These are phyloP conservation scores for Himalopsyche kuldschensis DNA, from an alignment of 2,888 invertebrate genomes.

Conservation along the genomic window DNA sequence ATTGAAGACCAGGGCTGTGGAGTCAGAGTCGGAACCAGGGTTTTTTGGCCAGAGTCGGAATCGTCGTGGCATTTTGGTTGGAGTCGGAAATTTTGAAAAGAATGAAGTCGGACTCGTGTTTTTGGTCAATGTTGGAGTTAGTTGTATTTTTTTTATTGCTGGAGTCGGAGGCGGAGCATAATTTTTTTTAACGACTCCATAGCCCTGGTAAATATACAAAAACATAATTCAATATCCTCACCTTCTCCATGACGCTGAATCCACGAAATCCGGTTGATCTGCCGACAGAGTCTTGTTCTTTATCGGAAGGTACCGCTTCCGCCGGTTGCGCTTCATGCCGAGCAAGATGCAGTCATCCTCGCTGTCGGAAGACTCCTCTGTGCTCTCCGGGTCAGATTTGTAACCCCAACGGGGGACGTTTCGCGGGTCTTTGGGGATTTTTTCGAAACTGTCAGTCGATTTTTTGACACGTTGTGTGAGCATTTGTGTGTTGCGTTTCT, in stretches of 20 bases:
- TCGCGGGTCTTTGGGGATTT: neutral
- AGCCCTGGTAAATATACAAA: too few species aligned
- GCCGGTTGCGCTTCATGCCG: neutral
- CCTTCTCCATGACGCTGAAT: slow-evolving; percentile 23
- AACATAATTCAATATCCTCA: neutral
- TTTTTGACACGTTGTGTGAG: neutral
- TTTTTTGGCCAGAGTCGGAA: too few species aligned
- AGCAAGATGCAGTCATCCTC: slow-evolving; percentile 8
- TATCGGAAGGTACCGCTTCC: slow-evolving; percentile 9
- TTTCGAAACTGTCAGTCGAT: neutral
- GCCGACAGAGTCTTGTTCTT: neutral
- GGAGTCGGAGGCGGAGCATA: too few species aligned
- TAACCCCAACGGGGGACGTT: neutral
- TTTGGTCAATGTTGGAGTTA: too few species aligned
- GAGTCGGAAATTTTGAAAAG: too few species aligned
- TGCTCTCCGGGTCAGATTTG: neutral
- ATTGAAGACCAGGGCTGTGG: too few species aligned
- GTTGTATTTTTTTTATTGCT: too few species aligned
- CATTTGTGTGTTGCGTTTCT: slow-evolving; percentile 56
- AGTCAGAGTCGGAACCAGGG: too few species aligned
- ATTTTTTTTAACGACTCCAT: too few species aligned
- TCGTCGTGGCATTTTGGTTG: too few species aligned
- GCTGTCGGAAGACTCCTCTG: slow-evolving; percentile 4
- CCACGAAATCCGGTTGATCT: neutral
- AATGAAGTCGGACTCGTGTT: too few species aligned